Percentiles rank a stretch among this genome's conserved stretches.
Evolutionary conservation across 2,113 vertebrate species (phyloP).

Genomic region (Corythoichthys haematopterus): DNA sequence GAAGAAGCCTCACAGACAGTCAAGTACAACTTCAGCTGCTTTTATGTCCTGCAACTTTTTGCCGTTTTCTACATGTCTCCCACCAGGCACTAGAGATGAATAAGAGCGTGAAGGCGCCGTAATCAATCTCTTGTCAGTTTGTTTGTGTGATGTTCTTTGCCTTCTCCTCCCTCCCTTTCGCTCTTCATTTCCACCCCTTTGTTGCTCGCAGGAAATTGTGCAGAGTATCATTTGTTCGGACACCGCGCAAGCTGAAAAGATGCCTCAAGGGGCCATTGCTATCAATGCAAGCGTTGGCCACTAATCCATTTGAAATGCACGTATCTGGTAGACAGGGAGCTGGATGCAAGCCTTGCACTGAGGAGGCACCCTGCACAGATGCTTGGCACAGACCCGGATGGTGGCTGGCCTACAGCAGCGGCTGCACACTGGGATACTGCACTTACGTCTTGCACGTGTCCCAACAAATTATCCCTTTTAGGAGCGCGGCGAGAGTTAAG

Average conservation of each 20-base stretch:
- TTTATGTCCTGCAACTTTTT: constrained; percentile 5
- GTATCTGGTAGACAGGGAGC: constrained; percentile 52
- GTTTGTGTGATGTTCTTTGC: constrained; percentile 28
- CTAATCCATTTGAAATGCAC: constrained; percentile 60
- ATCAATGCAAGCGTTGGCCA: constrained; percentile 58
- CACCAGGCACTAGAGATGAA: constrained; percentile 35
- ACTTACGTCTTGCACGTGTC: constrained; percentile 50
- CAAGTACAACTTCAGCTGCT: neutral
- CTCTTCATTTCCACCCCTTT: constrained; percentile 11
- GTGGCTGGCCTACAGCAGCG: constrained; percentile 52
- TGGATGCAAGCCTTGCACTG: constrained; percentile 49
- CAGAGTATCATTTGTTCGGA: constrained; percentile 55
- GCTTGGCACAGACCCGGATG: constrained; percentile 47
- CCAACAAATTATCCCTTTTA: constrained; percentile 55
- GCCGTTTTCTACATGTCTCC: constrained; percentile 14
- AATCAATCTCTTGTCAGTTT: constrained; percentile 34
- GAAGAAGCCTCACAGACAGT: neutral
- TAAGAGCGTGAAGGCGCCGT: constrained; percentile 29
- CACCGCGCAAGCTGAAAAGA: constrained; percentile 44
- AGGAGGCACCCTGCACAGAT: constrained; percentile 55
- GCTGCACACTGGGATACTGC: constrained; percentile 46
- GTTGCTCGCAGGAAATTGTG: constrained; percentile 39
- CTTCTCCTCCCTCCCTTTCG: constrained; percentile 9
- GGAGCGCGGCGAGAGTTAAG: constrained; percentile 41
- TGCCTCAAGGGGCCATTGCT: constrained; percentile 51